Conservation (phyloP, 2,113 vertebrate genomes). For the Falco punctatus region DNA sequence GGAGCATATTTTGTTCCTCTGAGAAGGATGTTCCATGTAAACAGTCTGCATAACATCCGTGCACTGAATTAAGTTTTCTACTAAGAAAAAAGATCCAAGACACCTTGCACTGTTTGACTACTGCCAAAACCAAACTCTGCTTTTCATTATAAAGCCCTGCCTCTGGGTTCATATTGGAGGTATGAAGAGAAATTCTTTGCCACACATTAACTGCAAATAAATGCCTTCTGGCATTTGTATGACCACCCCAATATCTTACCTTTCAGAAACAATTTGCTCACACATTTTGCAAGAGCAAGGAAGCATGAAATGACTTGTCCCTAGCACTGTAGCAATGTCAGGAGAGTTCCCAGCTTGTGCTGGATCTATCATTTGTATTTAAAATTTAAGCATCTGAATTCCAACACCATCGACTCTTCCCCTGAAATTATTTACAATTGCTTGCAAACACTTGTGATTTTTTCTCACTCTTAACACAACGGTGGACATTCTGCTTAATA, state of each 20-base stretch:
- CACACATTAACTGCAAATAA: neutral
- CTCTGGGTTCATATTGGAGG: neutral
- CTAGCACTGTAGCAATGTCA: neutral
- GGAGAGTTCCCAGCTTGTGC: neutral
- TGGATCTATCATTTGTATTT: constrained; percentile 4
- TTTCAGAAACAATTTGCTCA: constrained; percentile 46
- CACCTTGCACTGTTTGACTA: neutral
- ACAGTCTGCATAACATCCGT: neutral
- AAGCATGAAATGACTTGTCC: constrained; percentile 40
- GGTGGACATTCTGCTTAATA: neutral
- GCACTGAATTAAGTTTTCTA: neutral
- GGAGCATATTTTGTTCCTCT: neutral
- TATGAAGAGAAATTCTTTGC: neutral
- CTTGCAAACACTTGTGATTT: neutral
- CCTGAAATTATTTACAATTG: neutral
- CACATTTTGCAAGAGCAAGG: neutral
- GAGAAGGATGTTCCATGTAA: neutral
- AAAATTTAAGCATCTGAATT: neutral
- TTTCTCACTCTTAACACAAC: neutral
- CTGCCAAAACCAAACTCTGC: neutral
- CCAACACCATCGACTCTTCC: neutral
- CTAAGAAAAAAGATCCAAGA: neutral
- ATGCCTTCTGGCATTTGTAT: neutral
- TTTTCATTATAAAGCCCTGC: neutral
- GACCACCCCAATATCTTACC: neutral